Evolutionary conservation across 2,113 vertebrate genomes (phyloP).

Genomic region (Zootoca vivipara): DNA sequence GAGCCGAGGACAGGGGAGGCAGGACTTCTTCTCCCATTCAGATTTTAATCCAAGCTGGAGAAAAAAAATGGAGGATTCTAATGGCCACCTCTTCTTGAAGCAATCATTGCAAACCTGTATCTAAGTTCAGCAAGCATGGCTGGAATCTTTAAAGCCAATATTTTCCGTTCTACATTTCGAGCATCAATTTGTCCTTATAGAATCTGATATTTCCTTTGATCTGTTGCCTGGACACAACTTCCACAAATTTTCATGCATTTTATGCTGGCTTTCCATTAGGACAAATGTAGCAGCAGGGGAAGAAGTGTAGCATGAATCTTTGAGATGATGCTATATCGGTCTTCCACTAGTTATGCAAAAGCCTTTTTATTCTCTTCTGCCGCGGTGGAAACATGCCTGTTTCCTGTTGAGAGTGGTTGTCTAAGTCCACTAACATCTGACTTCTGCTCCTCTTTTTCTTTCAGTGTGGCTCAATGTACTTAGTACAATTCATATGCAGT

Average conservation of each 20-base stretch:
- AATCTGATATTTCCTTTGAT: not conserved
- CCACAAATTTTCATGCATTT: not conserved
- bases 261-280: not conserved
- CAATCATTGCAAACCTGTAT: not conserved
- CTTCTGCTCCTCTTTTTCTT: constrained; percentile 56
- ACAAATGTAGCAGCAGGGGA: rapidly evolving
- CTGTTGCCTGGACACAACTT: not conserved
- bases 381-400: constrained; percentile 44
- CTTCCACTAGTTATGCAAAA: constrained; percentile 43
- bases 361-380: too few species aligned
- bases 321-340: constrained; percentile 29
- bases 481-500: constrained; percentile 49
- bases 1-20: not conserved
- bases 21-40: not conserved
- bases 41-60: not conserved
- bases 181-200: not conserved
- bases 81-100: not conserved
- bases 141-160: not conserved
- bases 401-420: constrained; percentile 61
- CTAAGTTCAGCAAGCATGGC: too few species aligned
- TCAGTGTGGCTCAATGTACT: constrained; percentile 49
- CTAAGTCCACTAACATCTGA: constrained; percentile 63
- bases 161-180: not conserved
- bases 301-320: not conserved
- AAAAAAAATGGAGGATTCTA: not conserved